Evolutionary conservation across 1,140 invertebrate species (phyloP), one percentile per base, ranked within the genome.

Genomic region (Antheraea pernyi): DNA sequence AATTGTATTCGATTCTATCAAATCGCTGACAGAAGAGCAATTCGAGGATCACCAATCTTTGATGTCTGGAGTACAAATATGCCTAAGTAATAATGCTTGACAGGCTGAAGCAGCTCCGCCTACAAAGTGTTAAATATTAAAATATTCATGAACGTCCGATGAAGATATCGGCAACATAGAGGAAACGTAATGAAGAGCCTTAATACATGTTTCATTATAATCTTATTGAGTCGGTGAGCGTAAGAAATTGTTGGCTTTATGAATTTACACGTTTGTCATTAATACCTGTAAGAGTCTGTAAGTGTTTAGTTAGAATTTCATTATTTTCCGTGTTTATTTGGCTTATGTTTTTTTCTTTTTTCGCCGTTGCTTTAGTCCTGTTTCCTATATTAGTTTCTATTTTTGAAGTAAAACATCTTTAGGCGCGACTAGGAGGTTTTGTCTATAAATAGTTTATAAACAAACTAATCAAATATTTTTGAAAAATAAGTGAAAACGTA

Each of bases 71-170:
- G 62, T 19, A 19, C 64, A 65, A 65, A 65, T 39, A 48, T 16
- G 61, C 8, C 18, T 46, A 42, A n/a, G 19, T 42, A 48, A 9
- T 19, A 8, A 59, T n/a, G 13, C 80, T 80, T 78, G 78, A 75
- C 59, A 30, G 22, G 1, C 22, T 30, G 22, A 30, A 30, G 63
- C 64, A 63, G 30, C 22, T 61, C 59, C 46, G 65, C n/a, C 63
- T 53, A 13, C 60, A 59, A 19, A 58, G 19, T 61, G 69, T 73
- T 75, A 75, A 76, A 80, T 78, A 76, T 78, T 80, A 66, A 80
- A 73, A 75, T 80, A 80, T 80, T 80, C 79, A 78, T 77, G 71
- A 76, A 53, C n/a, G 61, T 65, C n/a, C 37, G 69, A 22, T 30
- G 60, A 30, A 61, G 65, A 72, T 65, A 70, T 59, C 69, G 70